Conservation (phyloP, 2,797 vertebrate genomes). For the Petrocephalus schoutedeni region DNA sequence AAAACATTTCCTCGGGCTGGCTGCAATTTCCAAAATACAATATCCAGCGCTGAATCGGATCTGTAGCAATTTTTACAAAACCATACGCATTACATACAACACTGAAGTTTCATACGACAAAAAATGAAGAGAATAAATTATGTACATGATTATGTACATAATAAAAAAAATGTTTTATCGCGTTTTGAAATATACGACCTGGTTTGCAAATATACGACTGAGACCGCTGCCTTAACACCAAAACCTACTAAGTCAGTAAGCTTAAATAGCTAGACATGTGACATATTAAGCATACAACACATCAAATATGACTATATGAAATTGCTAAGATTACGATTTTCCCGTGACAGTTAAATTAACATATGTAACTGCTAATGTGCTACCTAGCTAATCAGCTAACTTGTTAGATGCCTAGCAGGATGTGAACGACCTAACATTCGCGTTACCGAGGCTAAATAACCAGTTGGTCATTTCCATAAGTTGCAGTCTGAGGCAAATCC, state of each 20-base stretch:
- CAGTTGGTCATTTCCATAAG: slow-evolving; percentile 4
- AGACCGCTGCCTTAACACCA: slow-evolving; percentile 11
- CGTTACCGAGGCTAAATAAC: slow-evolving; percentile 8
- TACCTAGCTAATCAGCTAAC: neutral
- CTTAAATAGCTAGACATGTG: slow-evolving; percentile 5
- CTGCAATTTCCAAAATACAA: slow-evolving; percentile 15
- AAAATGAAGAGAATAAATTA: neutral
- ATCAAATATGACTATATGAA: neutral
- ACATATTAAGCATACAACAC: slow-evolving; percentile 15
- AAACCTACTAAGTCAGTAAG: slow-evolving; percentile 11
- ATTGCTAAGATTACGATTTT: neutral
- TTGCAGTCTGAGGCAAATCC: slow-evolving; percentile 21
- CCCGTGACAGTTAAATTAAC: neutral
- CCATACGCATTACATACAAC: slow-evolving; percentile 40
- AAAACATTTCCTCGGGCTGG: neutral
- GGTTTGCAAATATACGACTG: slow-evolving; percentile 15
- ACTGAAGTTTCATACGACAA: slow-evolving; percentile 37
- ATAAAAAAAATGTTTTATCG: neutral
- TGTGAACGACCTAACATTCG: neutral
- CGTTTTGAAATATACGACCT: neutral
- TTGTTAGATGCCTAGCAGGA: neutral
- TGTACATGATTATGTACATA: neutral
- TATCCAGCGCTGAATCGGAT: slow-evolving; percentile 24
- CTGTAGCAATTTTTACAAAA: slow-evolving; percentile 29
- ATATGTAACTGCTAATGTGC: slow-evolving; percentile 3